A percentile compares a stretch with the other conserved stretches of the same genome.
These are phyloP conservation scores for Trisateles emortualis DNA, from an alignment of 2,888 invertebrate species.

Conservation along the genomic window DNA sequence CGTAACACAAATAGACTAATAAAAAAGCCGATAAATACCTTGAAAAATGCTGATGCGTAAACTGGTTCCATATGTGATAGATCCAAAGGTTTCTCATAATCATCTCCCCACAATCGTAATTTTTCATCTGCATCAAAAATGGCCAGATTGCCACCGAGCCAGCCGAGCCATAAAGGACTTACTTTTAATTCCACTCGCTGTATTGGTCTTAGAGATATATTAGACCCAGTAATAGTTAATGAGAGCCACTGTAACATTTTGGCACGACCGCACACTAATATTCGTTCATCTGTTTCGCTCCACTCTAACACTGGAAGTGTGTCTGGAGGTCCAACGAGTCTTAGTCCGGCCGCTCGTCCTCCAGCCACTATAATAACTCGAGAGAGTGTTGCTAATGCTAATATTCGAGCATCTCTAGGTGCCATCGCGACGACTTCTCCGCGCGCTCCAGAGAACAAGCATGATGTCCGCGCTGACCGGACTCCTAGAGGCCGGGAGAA, in stretches of 20 bases:
- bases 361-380: slow-evolving; percentile 89
- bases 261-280: slow-evolving; percentile 96
- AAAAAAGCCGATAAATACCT: slow-evolving; percentile 75
- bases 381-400: slow-evolving; percentile 97
- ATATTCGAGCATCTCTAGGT: slow-evolving; percentile 85
- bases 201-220: slow-evolving; percentile 86
- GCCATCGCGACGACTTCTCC: slow-evolving; percentile 91
- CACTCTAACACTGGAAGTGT: slow-evolving; percentile 97
- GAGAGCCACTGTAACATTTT: slow-evolving; percentile 95
- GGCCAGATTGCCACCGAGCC: slow-evolving; percentile 93
- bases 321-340: slow-evolving; percentile 91
- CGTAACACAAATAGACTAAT: too few species aligned
- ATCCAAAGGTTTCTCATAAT: slow-evolving; percentile 94
- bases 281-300: slow-evolving; percentile 91
- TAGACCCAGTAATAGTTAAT: slow-evolving; percentile 81
- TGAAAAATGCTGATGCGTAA: slow-evolving; percentile 95
- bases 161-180: slow-evolving; percentile 89
- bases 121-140: slow-evolving; percentile 95
- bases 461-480: slow-evolving; percentile 95
- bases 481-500: slow-evolving; percentile 96
- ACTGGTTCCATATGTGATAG: slow-evolving; percentile 93
- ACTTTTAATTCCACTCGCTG: slow-evolving; percentile 89
- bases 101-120: slow-evolving; percentile 95
- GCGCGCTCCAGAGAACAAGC: slow-evolving; percentile 98
- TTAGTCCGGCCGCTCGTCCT: slow-evolving; percentile 74